These are phyloP conservation scores for Sitta europaea DNA, from an alignment of 2,113 vertebrate genomes.

Conservation along the genomic window DNA sequence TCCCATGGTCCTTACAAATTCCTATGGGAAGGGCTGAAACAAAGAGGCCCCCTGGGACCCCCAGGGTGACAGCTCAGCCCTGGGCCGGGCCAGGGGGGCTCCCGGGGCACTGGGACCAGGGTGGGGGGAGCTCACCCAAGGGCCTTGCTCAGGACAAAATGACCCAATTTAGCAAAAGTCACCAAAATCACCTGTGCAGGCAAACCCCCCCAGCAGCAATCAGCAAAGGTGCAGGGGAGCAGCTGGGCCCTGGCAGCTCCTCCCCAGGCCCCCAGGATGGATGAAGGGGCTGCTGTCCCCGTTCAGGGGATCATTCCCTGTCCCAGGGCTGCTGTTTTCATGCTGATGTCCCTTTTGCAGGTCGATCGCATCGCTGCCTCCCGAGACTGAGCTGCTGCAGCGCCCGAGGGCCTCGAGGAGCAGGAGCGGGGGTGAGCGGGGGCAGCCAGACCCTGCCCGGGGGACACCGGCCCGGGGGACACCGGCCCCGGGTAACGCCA, in stretches of 20 bases:
- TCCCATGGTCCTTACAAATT: background rate
- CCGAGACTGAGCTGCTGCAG: slow-evolving; percentile 20
- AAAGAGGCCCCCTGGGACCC: background rate
- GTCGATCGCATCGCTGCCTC: slow-evolving; percentile 19
- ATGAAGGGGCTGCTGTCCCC: too few relatives aligned
- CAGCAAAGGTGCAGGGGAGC: background rate
- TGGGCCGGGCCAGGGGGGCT: fast-evolving
- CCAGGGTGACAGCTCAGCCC: background rate
- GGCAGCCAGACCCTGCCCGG: background rate
- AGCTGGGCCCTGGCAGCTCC: background rate
- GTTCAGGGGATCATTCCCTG: background rate
- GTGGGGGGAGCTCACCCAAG: background rate
- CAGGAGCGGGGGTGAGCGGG: background rate
- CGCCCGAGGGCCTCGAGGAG: background rate
- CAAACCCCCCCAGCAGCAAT: background rate
- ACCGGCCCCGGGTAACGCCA: too few relatives aligned
- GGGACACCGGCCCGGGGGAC: background rate
- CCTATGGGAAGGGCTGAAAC: background rate
- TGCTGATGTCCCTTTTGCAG: slow-evolving; percentile 16
- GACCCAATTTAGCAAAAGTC: background rate
- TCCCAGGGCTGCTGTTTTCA: background rate
- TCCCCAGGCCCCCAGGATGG: background rate
- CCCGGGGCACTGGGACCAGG: background rate
- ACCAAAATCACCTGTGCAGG: background rate
- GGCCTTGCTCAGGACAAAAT: background rate